A percentile compares a stretch with the other conserved stretches of the same genome.
These are phyloP conservation scores for Euwallacea similis DNA, from an alignment of 1,140 invertebrate species.

Conservation along the genomic window DNA sequence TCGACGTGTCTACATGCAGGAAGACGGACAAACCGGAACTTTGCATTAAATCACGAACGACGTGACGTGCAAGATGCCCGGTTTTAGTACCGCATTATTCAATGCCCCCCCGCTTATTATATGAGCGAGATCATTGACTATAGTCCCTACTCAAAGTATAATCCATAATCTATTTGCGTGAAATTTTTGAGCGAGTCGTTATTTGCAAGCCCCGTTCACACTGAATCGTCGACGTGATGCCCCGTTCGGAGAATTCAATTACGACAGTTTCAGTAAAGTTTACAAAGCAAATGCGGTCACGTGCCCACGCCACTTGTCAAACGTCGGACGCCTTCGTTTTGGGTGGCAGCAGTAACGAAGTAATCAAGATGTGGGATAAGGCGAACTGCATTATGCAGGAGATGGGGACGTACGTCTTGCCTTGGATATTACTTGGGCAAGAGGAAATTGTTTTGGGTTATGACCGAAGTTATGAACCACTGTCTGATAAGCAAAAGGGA, in stretches of 20 bases:
- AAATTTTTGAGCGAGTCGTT: too few species aligned
- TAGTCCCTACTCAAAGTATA: too few species aligned
- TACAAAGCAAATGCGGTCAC: constrained; percentile 24
- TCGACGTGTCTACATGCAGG: constrained; percentile 24
- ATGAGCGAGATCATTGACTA: too few species aligned
- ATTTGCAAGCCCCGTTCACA: too few species aligned
- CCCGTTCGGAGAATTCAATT: constrained; percentile 20
- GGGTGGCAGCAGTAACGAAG: constrained; percentile 18
- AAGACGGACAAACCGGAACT: constrained; percentile 32
- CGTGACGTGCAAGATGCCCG: constrained; percentile 24
- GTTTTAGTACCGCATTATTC: background rate
- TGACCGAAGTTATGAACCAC: constrained; percentile 2
- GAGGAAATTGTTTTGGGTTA: constrained; percentile 29
- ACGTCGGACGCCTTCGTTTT: constrained; percentile 25
- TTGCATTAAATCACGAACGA: constrained; percentile 25
- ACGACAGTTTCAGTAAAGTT: constrained; percentile 22
- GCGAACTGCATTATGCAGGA: constrained; percentile 24
- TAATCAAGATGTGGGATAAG: constrained; percentile 31
- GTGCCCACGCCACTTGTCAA: constrained; percentile 29
- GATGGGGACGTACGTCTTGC: constrained; percentile 14
- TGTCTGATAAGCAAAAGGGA: background rate
- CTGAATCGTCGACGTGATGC: too few species aligned
- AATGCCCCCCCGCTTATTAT: background rate
- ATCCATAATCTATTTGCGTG: too few species aligned
- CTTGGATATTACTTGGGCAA: background rate